phyloP scores from a whole-genome alignment of 2,113 vertebrate species.

The Anthoscopus minutus region DNA sequence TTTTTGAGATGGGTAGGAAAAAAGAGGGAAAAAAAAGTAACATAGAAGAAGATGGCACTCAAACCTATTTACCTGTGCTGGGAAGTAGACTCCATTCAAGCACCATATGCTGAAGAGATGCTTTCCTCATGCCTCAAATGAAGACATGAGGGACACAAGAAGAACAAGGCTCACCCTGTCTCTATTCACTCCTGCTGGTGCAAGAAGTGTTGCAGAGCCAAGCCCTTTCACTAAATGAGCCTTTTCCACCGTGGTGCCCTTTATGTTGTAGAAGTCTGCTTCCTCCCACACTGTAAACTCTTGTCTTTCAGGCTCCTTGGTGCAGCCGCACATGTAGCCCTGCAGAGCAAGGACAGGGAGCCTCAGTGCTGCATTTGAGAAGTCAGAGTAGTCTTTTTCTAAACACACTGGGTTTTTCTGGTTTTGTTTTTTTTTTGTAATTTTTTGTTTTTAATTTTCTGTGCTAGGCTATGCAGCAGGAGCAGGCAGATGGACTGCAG shows the following conservation, averaged over 20 bases:
- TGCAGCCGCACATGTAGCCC: background rate
- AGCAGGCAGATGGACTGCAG: conserved; percentile 2
- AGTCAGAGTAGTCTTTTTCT: background rate
- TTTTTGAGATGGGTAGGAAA: background rate
- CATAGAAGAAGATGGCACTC: background rate
- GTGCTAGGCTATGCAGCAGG: accelerated
- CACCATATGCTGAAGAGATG: accelerated
- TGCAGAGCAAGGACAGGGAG: background rate
- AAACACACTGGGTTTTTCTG: background rate
- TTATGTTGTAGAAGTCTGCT: background rate
- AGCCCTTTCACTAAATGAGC: background rate
- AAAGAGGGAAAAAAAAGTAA: accelerated
- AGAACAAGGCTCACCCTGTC: background rate
- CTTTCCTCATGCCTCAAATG: background rate
- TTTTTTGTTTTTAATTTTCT: background rate
- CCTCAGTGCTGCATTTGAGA: background rate
- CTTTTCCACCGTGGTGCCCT: background rate
- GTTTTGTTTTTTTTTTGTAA: accelerated
- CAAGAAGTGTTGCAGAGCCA: background rate
- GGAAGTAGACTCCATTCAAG: background rate
- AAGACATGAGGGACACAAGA: accelerated
- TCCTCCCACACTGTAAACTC: background rate
- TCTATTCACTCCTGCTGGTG: background rate
- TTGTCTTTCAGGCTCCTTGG: accelerated
- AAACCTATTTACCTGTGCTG: background rate